Percentiles rank a stretch among this genome's conserved stretches.
Evolutionary conservation across 2,797 vertebrate species (phyloP).

Genomic region (Rhadinocentrus ornatus): DNA sequence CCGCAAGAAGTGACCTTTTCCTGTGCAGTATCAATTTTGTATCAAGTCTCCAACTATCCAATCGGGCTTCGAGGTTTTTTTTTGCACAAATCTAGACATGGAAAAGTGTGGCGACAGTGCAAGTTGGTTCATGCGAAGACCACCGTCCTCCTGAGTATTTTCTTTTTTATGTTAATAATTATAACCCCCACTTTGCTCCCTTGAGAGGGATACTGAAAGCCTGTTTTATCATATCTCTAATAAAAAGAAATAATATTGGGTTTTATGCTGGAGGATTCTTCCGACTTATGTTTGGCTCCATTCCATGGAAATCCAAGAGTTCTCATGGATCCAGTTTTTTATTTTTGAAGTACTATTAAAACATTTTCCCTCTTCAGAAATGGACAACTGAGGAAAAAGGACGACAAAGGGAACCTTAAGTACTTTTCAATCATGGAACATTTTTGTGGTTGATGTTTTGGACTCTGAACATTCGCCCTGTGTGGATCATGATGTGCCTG

Average conservation of each 20-base stretch:
- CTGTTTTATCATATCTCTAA: conserved; percentile 80
- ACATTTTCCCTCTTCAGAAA: conserved; percentile 50
- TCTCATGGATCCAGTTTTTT: conserved; percentile 64
- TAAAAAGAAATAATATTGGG: conserved; percentile 77
- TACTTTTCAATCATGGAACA: conserved; percentile 69
- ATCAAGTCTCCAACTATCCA: conserved; percentile 61
- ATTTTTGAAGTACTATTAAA: conserved; percentile 50
- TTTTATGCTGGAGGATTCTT: conserved; percentile 67
- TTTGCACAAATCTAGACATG: conserved; percentile 55
- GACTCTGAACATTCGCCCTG: conserved; percentile 63
- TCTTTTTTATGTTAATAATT: conserved; percentile 62
- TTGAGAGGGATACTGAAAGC: conserved; percentile 68
- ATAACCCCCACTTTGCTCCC: conserved; percentile 48
- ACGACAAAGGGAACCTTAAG: conserved; percentile 80
- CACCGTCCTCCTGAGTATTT: conserved; percentile 76
- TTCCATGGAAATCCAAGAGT: conserved; percentile 59
- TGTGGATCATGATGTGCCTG: conserved; percentile 62
- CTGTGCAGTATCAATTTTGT: conserved; percentile 68
- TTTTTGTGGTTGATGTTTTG: conserved; percentile 68
- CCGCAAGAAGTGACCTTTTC: conserved; percentile 65
- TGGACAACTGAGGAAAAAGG: conserved; percentile 65
- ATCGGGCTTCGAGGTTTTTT: conserved; percentile 56
- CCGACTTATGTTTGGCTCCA: conserved; percentile 57
- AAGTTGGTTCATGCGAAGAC: conserved; percentile 59
- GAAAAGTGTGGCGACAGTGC: conserved; percentile 45